phyloP scores from a whole-genome alignment of 2,797 vertebrate species.

The Nyctibius grandis region DNA sequence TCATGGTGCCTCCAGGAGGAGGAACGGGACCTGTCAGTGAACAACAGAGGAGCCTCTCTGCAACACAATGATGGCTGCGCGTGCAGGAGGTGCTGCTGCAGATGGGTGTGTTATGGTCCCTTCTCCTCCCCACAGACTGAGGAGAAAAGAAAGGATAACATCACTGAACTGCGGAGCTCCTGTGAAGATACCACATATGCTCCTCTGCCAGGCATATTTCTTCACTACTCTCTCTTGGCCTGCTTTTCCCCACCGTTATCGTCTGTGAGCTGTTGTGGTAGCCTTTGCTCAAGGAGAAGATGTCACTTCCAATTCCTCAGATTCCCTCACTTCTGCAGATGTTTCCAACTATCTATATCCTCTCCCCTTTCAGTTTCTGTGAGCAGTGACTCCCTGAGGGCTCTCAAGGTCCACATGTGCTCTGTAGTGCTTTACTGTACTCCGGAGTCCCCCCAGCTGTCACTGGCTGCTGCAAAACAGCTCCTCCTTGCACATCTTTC shows the following conservation, averaged over 20 bases:
- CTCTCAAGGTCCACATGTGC: not conserved
- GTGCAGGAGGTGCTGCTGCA: not conserved
- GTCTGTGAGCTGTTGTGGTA: not conserved
- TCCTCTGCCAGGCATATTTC: not conserved
- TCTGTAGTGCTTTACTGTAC: not conserved
- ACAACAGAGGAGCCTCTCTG: not conserved
- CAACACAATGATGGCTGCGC: fast-evolving
- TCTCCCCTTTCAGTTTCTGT: not conserved
- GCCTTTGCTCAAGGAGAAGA: not conserved
- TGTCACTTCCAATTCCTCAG: not conserved
- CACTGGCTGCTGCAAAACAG: not conserved
- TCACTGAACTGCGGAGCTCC: not conserved
- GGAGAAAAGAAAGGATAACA: not conserved
- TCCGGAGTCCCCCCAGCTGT: not conserved
- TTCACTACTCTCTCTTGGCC: not conserved
- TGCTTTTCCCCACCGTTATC: not conserved
- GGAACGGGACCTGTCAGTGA: not conserved
- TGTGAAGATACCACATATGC: not conserved
- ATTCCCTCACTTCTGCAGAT: not conserved
- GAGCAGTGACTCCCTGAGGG: not conserved
- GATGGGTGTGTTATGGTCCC: not conserved
- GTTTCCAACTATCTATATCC: not conserved
- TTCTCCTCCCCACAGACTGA: not conserved
- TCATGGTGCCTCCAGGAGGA: not conserved
- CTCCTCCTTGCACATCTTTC: not conserved